Evolutionary conservation across 2,888 invertebrate species (phyloP).

Genomic region (Agonopterix heracliana): DNA sequence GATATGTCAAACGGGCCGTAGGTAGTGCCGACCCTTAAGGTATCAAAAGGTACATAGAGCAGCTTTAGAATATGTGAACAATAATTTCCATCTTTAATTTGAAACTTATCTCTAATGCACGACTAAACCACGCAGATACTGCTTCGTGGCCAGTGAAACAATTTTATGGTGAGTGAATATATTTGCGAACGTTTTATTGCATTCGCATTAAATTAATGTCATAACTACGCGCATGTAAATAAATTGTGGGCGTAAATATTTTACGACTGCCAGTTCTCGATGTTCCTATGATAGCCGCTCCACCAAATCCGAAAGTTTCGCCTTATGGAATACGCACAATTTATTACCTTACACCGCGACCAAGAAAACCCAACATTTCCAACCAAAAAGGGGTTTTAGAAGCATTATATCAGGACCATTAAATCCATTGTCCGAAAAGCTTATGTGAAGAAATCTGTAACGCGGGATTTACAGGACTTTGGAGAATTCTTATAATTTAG

Average conservation of each 20-base stretch:
- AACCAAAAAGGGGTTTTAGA: constrained; percentile 25
- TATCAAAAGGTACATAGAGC: not conserved
- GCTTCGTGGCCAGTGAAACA: constrained; percentile 15
- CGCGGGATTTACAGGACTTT: not conserved
- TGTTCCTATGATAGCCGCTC: constrained; percentile 20
- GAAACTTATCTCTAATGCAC: not conserved
- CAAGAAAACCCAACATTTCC: constrained; percentile 22
- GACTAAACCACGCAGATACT: not conserved
- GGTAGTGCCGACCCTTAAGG: too few species aligned
- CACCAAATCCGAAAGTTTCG: constrained; percentile 30
- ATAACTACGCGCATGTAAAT: constrained; percentile 45
- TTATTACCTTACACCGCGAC: constrained; percentile 28
- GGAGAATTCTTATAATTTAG: not conserved
- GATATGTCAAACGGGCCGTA: too few species aligned
- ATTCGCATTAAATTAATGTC: constrained; percentile 48
- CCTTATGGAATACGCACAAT: constrained; percentile 26
- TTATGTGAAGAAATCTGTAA: constrained; percentile 9
- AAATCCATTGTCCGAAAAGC: constrained; percentile 30
- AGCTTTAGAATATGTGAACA: constrained; percentile 2
- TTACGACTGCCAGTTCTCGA: constrained; percentile 29
- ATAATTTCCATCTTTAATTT: not conserved
- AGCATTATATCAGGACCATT: constrained; percentile 30
- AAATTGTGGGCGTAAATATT: constrained; percentile 45
- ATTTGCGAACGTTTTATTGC: constrained; percentile 46
- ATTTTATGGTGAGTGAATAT: constrained; percentile 42